These are phyloP conservation scores for Pharmacophagus antenor DNA, from an alignment of 2,888 invertebrate species.

Conservation along the genomic window DNA sequence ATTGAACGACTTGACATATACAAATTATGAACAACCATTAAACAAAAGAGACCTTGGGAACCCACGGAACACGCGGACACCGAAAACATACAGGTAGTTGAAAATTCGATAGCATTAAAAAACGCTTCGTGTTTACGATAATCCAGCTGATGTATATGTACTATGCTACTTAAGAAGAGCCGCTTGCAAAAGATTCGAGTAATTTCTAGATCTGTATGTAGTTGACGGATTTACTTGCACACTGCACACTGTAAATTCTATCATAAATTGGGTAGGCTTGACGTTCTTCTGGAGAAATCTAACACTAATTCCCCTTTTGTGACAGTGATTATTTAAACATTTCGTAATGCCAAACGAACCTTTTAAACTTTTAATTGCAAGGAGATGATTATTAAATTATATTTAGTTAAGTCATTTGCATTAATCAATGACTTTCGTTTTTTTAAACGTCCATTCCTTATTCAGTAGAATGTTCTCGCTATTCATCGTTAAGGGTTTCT, in stretches of 20 bases:
- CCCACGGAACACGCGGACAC: constrained; percentile 22
- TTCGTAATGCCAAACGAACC: constrained; percentile 43
- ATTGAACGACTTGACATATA: not conserved
- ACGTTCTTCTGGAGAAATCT: constrained; percentile 20
- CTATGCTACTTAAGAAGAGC: constrained; percentile 39
- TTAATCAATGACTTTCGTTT: constrained; percentile 43
- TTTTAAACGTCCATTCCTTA: constrained; percentile 70
- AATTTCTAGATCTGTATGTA: constrained; percentile 34
- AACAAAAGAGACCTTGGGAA: constrained; percentile 15
- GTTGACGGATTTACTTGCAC: constrained; percentile 36
- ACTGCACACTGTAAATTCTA: constrained; percentile 37
- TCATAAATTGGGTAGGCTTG: constrained; percentile 36
- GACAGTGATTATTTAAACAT: not conserved
- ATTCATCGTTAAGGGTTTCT: constrained; percentile 52
- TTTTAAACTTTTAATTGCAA: constrained; percentile 75
- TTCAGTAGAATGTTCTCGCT: constrained; percentile 58
- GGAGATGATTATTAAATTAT: constrained; percentile 42
- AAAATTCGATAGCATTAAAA: constrained; percentile 39
- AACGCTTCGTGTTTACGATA: constrained; percentile 46
- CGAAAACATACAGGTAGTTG: constrained; percentile 37
- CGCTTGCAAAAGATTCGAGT: constrained; percentile 36
- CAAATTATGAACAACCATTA: not conserved
- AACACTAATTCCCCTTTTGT: not conserved
- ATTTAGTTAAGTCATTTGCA: constrained; percentile 44
- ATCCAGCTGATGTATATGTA: constrained; percentile 39